phyloP scores from a whole-genome alignment of 2,113 vertebrate genomes.

The Aegotheles bennettii region DNA sequence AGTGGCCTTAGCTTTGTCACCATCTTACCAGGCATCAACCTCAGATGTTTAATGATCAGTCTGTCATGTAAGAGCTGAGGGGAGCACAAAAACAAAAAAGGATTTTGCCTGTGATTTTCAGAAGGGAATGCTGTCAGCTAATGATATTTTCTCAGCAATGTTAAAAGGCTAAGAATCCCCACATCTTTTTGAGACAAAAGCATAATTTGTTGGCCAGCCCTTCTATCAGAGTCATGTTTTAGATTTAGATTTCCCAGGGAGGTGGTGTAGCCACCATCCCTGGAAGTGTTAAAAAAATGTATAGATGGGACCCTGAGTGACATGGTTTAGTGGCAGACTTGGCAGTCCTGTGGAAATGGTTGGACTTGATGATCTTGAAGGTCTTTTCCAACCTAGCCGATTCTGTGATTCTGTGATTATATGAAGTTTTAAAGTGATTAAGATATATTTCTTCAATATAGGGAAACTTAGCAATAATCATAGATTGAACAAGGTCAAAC shows the following conservation, averaged over 20 bases:
- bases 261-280: no score
- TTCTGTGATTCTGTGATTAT: no score
- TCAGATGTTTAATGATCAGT: background rate
- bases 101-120: conserved; percentile 25
- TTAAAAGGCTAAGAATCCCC: background rate
- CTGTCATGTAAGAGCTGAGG: background rate
- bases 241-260: no score
- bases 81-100: background rate
- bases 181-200: background rate
- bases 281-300: no score
- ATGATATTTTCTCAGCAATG: background rate
- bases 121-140: conserved; percentile 6
- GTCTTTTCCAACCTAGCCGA: no score
- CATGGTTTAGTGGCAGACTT: no score
- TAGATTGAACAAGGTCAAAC: conserved; percentile 4
- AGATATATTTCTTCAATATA: background rate
- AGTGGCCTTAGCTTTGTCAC: background rate
- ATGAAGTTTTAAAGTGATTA: conserved; percentile 26
- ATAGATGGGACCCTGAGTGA: no score
- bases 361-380: no score
- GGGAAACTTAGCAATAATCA: conserved; percentile 12
- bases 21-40: background rate
- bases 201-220: background rate
- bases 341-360: no score
- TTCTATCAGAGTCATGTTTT: background rate